A percentile compares a stretch with the other conserved stretches of the same genome.
Conservation (phyloP, 2,888 invertebrate genomes). For the Macrosiphum euphorbiae region DNA sequence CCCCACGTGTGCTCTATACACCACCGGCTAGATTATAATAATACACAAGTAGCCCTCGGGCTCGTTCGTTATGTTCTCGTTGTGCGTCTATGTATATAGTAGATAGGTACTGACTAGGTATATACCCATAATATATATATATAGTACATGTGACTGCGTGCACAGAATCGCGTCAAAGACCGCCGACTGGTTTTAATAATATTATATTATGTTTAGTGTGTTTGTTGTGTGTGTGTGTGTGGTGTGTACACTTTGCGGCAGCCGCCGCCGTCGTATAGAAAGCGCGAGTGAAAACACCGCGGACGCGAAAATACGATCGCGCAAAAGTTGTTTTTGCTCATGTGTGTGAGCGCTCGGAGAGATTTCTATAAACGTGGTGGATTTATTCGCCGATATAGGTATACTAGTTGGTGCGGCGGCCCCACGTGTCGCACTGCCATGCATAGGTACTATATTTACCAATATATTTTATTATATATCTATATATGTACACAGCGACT, state of each 20-base stretch:
- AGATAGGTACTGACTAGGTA: no score
- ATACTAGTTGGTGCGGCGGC: background rate
- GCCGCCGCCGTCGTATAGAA: slow-evolving; percentile 30
- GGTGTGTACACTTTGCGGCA: background rate
- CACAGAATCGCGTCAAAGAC: slow-evolving; percentile 14
- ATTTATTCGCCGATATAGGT: background rate
- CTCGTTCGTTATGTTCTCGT: background rate
- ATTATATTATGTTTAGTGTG: background rate
- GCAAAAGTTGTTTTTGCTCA: slow-evolving; percentile 44
- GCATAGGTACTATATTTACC: background rate
- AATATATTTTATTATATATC: background rate
- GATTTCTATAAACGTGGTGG: background rate
- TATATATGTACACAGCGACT: background rate
- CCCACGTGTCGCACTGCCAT: background rate
- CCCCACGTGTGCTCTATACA: background rate
- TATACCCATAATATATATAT: background rate
- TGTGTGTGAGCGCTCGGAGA: background rate
- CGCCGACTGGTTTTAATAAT: slow-evolving; percentile 44
- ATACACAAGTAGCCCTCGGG: background rate
- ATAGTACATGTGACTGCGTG: background rate
- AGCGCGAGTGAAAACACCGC: slow-evolving; percentile 61
- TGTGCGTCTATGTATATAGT: background rate
- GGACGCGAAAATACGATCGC: slow-evolving; percentile 12
- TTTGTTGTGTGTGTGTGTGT: background rate
- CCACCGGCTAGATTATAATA: background rate